Conservation (phyloP, 2,797 vertebrate species). For the Morus bassanus region DNA sequence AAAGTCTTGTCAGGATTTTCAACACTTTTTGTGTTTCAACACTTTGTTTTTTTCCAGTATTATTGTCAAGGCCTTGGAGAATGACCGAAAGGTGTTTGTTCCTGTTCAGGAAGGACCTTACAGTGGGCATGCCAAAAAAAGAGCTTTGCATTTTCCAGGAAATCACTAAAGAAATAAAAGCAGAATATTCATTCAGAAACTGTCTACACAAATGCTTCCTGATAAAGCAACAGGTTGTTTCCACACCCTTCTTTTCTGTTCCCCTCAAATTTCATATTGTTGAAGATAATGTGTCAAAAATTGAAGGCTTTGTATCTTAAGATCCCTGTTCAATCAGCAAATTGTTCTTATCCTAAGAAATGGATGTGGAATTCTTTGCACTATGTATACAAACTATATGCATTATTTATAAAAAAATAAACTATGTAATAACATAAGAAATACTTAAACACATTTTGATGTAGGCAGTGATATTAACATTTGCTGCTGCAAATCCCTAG, state of each 20-base stretch:
- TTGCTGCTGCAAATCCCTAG: not conserved
- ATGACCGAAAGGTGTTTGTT: not conserved
- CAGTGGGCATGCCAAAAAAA: not conserved
- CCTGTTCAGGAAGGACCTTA: not conserved
- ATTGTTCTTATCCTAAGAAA: not conserved
- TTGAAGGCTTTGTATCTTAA: not conserved
- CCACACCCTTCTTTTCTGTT: not conserved
- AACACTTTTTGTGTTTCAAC: not conserved
- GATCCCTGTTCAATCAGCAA: not conserved
- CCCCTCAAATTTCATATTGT: not conserved
- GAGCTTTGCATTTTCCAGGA: not conserved
- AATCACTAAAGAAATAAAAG: not conserved
- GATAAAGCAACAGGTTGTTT: not conserved
- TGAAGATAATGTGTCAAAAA: not conserved
- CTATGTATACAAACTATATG: not conserved
- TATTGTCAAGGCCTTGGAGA: not conserved
- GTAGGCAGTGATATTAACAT: not conserved
- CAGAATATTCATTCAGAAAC: not conserved
- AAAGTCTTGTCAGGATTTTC: not conserved
- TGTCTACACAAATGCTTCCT: not conserved
- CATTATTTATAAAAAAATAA: not conserved
- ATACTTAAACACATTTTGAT: not conserved
- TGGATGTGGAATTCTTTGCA: not conserved
- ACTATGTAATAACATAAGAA: not conserved
- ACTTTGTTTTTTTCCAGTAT: not conserved